phyloP scores from a whole-genome alignment of 1,140 invertebrate genomes.

The Pseudomyrmex flavicornis region DNA sequence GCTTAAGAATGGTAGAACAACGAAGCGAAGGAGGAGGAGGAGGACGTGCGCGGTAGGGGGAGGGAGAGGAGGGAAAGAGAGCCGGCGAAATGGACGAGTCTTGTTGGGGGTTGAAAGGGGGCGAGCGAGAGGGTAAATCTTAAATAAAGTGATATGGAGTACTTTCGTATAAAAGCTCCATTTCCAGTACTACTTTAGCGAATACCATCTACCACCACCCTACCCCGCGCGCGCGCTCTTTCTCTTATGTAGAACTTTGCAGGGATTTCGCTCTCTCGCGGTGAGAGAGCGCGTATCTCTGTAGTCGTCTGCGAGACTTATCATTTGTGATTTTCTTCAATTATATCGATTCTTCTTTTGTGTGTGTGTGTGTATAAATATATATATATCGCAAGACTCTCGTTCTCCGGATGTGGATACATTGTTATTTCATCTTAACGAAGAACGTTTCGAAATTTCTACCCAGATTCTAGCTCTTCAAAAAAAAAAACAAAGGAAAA shows the following conservation, averaged over 20 bases:
- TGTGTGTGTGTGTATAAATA: too few species aligned
- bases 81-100: constrained; percentile 85
- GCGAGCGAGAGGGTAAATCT: constrained; percentile 85
- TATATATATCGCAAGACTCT: too few species aligned
- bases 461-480: neutral
- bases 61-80: constrained; percentile 48
- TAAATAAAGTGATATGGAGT: constrained; percentile 86
- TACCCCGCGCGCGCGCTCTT: constrained; percentile 42
- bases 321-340: constrained; percentile 51
- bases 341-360: constrained; percentile 38
- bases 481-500: too few species aligned
- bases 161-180: constrained; percentile 86
- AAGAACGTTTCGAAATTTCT: too few species aligned
- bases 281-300: constrained; percentile 43
- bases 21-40: constrained; percentile 50
- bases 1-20: constrained; percentile 72
- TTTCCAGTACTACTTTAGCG: constrained; percentile 83
- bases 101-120: constrained; percentile 85
- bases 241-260: constrained; percentile 68
- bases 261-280: constrained; percentile 67
- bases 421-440: too few species aligned
- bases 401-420: neutral
- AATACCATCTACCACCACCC: constrained; percentile 73
- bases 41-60: neutral
- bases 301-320: constrained; percentile 35